Evolutionary conservation across 2,888 invertebrate species (phyloP), one percentile per base, ranked within the genome.

Genomic region (Acanthacorydalis orientalis): DNA sequence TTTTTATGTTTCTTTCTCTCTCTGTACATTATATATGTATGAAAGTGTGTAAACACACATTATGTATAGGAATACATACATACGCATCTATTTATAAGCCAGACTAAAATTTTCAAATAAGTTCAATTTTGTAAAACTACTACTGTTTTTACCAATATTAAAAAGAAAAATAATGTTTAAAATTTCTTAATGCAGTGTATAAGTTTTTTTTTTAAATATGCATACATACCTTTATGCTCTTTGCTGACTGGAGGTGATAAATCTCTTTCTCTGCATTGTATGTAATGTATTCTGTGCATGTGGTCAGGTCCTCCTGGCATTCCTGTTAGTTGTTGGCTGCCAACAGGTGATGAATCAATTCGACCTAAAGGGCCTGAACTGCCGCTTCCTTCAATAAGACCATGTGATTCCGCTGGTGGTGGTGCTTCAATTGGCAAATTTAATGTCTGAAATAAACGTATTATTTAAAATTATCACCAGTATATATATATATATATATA

Each of bases 401-500:
- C 83, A 45, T 83, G 78, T 7, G 84, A 83, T 60, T 87, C 88
- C 60, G 80, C 77, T 52, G 38, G 12, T 11, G 47, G 47, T n/a
- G 42, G 42, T 12, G 79, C 80, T 60, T 83, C 83, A 60, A 81
- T 76, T 50, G 85, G 85, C 59, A 93, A 77, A 68, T 92, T 86
- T 59, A 92, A 72, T 56, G 90, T 86, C 91, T 91, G 69, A 1
- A 64, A 67, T 54, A 51, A 51, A 51, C n/a, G n/a, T n/a, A 51
- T 44, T 49, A 53, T 48, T 46, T 31, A 47, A 53, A 49, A 46
- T 37, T 9, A 31, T 49, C 48, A 10, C n/a, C n/a, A n/a, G n/a
- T n/a, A n/a, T n/a, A n/a, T n/a, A n/a, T n/a, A n/a, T n/a, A n/a
- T n/a, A n/a, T 4, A 42, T 31, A 23, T 41, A 42, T 31, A 7